Evolutionary conservation across 2,113 vertebrate genomes (phyloP).

Genomic region (Gallinago media): DNA sequence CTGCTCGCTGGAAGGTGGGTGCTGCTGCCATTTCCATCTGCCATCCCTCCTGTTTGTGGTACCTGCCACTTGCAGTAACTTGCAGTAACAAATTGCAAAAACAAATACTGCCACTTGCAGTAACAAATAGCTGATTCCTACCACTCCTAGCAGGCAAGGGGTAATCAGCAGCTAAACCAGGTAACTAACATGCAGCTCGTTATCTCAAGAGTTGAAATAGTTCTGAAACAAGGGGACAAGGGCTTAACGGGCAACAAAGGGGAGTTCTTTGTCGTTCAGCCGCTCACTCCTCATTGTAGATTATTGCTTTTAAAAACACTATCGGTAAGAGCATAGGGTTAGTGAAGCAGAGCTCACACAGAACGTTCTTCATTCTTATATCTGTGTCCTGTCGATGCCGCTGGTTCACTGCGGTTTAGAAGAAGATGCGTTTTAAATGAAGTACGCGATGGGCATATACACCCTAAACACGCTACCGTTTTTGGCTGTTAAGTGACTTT

Average conservation of each 20-base stretch:
- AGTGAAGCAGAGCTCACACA: not conserved
- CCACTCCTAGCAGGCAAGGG: too few relatives aligned
- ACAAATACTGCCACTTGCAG: too few relatives aligned
- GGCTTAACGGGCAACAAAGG: not conserved
- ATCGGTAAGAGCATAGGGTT: fast-evolving
- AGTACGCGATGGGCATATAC: too few relatives aligned
- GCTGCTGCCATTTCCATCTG: not conserved
- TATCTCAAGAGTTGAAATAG: not conserved
- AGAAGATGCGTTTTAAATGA: not conserved
- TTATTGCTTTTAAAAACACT: not conserved
- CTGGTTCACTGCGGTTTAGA: not conserved
- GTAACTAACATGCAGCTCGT: fast-evolving
- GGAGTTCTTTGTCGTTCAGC: not conserved
- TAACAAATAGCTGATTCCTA: fast-evolving
- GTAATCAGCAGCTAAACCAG: not conserved
- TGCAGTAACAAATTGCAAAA: too few relatives aligned
- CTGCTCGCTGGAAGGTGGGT: not conserved
- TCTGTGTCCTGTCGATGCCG: not conserved
- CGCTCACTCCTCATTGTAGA: not conserved
- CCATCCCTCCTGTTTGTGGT: fast-evolving
- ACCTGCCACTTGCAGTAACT: too few relatives aligned
- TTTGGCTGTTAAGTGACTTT: not conserved
- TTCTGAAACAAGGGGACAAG: not conserved
- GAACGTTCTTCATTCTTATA: not conserved
- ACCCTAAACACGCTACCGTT: not conserved